Evolutionary conservation across 2,888 invertebrate genomes (phyloP).

Genomic region (Drosophila phalerata): DNA sequence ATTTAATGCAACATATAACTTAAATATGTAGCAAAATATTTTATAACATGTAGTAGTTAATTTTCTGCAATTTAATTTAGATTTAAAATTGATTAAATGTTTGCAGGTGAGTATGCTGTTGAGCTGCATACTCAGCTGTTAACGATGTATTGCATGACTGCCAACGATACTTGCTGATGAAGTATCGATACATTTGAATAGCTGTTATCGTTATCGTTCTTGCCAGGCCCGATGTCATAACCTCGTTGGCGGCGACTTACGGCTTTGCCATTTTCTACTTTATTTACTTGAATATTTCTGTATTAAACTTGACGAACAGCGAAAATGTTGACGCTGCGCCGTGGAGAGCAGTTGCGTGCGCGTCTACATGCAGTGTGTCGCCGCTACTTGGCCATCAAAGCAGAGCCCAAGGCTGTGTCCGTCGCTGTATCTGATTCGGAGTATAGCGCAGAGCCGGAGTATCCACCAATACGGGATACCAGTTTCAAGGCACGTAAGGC

Average conservation of each 20-base stretch:
- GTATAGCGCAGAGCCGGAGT: conserved; percentile 72
- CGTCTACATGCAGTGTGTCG: conserved; percentile 35
- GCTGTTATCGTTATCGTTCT: conserved; percentile 31
- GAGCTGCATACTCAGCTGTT: conserved; percentile 9
- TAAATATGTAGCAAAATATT: neutral
- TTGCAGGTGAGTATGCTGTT: neutral
- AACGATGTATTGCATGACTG: neutral
- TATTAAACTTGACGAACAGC: conserved; percentile 37
- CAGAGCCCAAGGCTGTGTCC: conserved; percentile 36
- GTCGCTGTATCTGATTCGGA: conserved; percentile 49
- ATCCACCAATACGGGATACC: conserved; percentile 86
- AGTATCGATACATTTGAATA: conserved; percentile 9
- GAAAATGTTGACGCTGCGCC: conserved; percentile 63
- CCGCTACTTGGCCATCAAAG: conserved; percentile 39
- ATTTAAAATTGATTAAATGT: no score
- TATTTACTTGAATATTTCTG: conserved; percentile 41
- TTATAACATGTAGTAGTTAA: no score
- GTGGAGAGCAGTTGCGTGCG: conserved; percentile 52
- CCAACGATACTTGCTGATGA: neutral
- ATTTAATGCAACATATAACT: neutral
- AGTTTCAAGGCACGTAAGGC: conserved; percentile 86
- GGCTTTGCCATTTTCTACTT: conserved; percentile 18
- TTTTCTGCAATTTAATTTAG: no score
- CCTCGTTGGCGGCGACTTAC: conserved; percentile 49
- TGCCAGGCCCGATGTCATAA: conserved; percentile 50